These are phyloP conservation scores for Mactromeris polynyma DNA, from an alignment of 2,888 invertebrate species.

Conservation along the genomic window DNA sequence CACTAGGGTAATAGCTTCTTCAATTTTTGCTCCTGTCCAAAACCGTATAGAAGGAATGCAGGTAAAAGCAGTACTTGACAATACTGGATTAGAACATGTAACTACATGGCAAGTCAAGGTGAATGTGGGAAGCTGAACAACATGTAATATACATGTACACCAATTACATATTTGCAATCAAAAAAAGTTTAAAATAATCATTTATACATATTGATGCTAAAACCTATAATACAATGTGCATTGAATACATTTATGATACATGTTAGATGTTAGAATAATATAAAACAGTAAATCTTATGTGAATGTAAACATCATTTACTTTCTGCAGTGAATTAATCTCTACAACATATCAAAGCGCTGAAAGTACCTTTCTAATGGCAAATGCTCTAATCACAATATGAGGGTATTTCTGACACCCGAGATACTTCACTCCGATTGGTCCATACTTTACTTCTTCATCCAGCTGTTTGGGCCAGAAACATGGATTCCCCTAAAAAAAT, in stretches of 20 bases:
- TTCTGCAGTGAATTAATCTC: too few species aligned
- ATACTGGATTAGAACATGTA: not conserved
- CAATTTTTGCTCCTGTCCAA: not conserved
- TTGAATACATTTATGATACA: not conserved
- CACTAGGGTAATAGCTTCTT: too few species aligned
- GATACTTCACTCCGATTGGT: constrained; percentile 83
- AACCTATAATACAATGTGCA: not conserved
- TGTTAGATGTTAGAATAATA: not conserved
- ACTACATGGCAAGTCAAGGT: not conserved
- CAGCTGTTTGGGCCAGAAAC: constrained; percentile 85
- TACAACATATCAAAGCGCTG: not conserved
- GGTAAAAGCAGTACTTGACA: constrained; percentile 3
- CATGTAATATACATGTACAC: not conserved
- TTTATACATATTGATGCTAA: not conserved
- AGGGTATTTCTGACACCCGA: constrained; percentile 79
- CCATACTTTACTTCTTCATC: constrained; percentile 82
- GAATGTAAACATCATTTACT: too few species aligned
- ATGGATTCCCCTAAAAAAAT: constrained; percentile 79
- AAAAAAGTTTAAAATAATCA: not conserved
- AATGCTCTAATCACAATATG: constrained; percentile 82
- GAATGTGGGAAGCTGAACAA: not conserved
- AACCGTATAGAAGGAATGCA: not conserved
- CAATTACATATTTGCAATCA: not conserved
- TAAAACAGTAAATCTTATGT: too few species aligned
- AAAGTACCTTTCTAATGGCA: constrained; percentile 83